Evolutionary conservation across 1,140 invertebrate genomes (phyloP), one percentile per base, ranked within the genome.

Genomic region (Conus ventricosus): DNA sequence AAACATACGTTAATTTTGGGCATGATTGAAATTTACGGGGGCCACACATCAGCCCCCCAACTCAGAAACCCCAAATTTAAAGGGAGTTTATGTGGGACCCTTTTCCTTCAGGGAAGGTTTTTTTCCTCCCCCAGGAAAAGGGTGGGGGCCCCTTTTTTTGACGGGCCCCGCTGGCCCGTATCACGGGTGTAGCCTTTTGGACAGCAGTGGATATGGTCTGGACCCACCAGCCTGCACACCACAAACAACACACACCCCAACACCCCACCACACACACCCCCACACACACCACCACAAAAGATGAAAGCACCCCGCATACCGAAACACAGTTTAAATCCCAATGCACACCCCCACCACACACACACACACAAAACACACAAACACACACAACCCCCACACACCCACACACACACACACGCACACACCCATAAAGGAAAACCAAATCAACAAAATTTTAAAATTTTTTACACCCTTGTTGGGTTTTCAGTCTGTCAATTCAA

Each of bases 161-260:
- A n/a, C n/a, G n/a, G n/a, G n/a, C n/a, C n/a, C n/a, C 82, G 63
- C 55, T 67, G n/a, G 23, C 91, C 91, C 0, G 90, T 83, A 90
- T 93, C 91, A 91, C 94, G 94, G 11, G 86, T 92, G 67, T 90
- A 91, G 71, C 89, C 92, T 39, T 87, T 25, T 3, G 93, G 93
- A 87, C 93, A 93, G 87, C 93, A 93, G 85, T 93, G 93, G 17
- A 90, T 84, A 11, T 90, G 63, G 88, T 94, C 92, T 89, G 57
- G 17, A 86, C 91, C 67, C 91, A 92, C 5, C 85, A 55, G 92
- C 92, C 82, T 91, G 84, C 53, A 71, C 51, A 84, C 57, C 51
- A 53, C 82, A 84, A 5, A 80, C 78, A 80, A 84, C 82, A 84
- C 51, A 55, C 53, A 83, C 20, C 5, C 51, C 3, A 5, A 10